A percentile compares a stretch with the other conserved stretches of the same genome.
phyloP scores from a whole-genome alignment of 2,797 vertebrate genomes.

The Dendrocincla tyrannina region DNA sequence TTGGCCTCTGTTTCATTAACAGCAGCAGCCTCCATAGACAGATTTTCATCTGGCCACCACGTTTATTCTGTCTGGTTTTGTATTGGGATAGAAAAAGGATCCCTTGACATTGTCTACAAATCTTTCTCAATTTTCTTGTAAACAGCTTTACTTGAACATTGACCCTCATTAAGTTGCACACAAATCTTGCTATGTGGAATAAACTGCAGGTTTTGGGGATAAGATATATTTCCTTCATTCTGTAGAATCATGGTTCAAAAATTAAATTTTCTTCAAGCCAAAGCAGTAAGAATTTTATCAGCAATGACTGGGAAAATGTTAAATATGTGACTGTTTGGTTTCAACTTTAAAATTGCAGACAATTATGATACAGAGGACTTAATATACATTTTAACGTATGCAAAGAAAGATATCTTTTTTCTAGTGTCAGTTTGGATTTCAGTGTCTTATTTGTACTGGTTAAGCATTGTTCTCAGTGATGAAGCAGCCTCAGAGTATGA shows the following conservation, averaged over 20 bases:
- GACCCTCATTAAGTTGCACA: neutral
- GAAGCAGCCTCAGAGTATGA: neutral
- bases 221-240: neutral
- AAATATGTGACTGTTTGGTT: neutral
- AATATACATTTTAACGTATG: neutral
- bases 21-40: neutral
- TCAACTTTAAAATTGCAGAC: neutral
- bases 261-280: neutral
- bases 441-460: neutral
- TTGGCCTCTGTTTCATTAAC: neutral
- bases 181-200: neutral
- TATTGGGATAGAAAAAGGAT: neutral
- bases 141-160: neutral
- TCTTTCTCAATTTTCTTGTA: neutral
- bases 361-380: neutral
- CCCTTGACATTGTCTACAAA: neutral
- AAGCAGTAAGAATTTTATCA: neutral
- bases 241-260: neutral
- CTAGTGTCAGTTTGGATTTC: neutral
- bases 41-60: neutral
- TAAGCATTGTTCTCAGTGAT: neutral
- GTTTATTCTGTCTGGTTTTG: neutral
- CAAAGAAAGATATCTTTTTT: neutral
- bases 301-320: neutral
- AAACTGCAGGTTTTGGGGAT: neutral